These are phyloP conservation scores for Tenebrio molitor DNA, from an alignment of 1,140 invertebrate species.

Conservation along the genomic window DNA sequence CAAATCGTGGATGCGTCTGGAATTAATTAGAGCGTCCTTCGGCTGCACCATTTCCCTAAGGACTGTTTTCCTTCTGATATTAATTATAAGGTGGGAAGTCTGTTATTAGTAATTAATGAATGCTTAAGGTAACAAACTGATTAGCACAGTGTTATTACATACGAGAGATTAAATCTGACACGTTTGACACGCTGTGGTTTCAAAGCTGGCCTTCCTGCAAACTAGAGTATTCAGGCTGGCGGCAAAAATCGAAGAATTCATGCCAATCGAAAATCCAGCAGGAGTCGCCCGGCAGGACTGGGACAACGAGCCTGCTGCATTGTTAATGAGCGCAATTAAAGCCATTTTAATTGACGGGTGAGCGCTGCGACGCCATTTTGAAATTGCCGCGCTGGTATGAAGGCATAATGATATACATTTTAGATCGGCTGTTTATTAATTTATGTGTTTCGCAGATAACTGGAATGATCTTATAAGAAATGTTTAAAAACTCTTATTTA, in stretches of 20 bases:
- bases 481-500: constrained; percentile 40
- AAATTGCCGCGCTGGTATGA: constrained; percentile 23
- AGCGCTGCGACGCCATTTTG: constrained; percentile 22
- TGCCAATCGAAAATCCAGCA: neutral
- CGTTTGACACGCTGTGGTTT: constrained; percentile 25
- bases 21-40: constrained; percentile 29
- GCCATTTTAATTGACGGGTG: constrained; percentile 10
- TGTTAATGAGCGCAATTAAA: neutral
- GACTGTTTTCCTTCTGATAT: constrained; percentile 2
- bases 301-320: neutral
- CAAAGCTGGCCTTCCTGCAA: constrained; percentile 11
- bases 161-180: constrained; percentile 13
- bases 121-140: constrained; percentile 35
- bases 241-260: neutral
- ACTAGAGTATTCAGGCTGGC: neutral
- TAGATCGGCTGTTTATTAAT: constrained; percentile 32
- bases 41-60: constrained; percentile 7
- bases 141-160: constrained; percentile 31
- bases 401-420: constrained; percentile 28
- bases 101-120: constrained; percentile 39
- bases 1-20: constrained; percentile 29
- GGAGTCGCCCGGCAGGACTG: neutral
- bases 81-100: constrained; percentile 1
- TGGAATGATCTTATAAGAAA: constrained; percentile 36
- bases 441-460: constrained; percentile 35